A percentile compares a stretch with the other conserved stretches of the same genome.
phyloP scores from a whole-genome alignment of 2,888 invertebrate species.

The Leptothorax acervorum region DNA sequence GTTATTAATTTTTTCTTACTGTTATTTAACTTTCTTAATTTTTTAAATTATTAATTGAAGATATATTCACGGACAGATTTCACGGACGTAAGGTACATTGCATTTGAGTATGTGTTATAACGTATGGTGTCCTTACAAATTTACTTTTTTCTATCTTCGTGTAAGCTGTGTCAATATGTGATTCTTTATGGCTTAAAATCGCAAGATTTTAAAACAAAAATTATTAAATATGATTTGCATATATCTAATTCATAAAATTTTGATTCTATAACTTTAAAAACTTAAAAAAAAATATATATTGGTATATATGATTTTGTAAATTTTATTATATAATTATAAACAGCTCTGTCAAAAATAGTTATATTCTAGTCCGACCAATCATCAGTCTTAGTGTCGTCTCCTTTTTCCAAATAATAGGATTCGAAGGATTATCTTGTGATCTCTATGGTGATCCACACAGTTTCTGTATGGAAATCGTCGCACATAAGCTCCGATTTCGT shows the following conservation, averaged over 20 bases:
- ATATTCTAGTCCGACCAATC: background rate
- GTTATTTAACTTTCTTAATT: background rate
- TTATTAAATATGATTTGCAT: background rate
- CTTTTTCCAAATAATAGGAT: background rate
- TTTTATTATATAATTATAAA: background rate
- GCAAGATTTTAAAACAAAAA: background rate
- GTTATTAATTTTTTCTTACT: background rate
- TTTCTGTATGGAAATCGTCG: slow-evolving; percentile 4
- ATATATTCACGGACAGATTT: background rate
- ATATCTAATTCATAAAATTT: slow-evolving; percentile 8
- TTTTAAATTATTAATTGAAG: background rate
- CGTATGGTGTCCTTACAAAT: background rate
- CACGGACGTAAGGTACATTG: background rate
- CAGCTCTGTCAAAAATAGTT: background rate
- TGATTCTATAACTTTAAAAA: too few species aligned
- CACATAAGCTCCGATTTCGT: slow-evolving; percentile 8
- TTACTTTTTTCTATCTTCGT: background rate
- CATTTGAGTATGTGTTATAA: background rate
- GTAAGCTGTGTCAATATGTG: background rate
- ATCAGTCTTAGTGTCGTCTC: background rate
- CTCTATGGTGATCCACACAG: background rate
- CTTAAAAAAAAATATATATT: background rate
- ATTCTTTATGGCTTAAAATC: background rate
- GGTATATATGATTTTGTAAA: background rate
- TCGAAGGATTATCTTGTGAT: background rate